phyloP scores from a whole-genome alignment of 2,797 vertebrate genomes.

The Sparus aurata region DNA sequence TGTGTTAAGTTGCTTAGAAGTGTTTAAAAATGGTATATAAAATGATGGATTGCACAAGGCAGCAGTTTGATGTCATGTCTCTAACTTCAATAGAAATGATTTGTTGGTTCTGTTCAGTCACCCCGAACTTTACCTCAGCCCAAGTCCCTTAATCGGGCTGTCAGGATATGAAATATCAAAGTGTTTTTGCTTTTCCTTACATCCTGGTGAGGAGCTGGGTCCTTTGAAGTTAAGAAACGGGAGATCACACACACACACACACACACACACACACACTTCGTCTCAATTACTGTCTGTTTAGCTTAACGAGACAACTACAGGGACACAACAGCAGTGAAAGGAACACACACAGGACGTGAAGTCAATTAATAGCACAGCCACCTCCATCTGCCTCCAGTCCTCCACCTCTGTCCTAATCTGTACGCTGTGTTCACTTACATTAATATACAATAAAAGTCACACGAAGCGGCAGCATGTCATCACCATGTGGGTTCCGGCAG shows the following conservation, averaged over 20 bases:
- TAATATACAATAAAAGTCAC: background rate
- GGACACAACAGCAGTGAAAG: background rate
- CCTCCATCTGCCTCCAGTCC: background rate
- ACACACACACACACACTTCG: background rate
- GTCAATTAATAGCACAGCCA: background rate
- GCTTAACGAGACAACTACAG: background rate
- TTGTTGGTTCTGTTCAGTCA: no score
- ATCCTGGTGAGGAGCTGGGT: background rate
- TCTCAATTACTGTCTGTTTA: background rate
- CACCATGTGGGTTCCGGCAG: background rate
- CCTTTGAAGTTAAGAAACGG: background rate
- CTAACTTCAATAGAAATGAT: no score
- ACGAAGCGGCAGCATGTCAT: background rate
- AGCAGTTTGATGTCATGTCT: no score
- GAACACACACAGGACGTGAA: background rate
- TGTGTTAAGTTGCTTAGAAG: no score
- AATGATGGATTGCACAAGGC: no score
- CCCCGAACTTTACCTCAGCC: no score
- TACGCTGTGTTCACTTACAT: background rate
- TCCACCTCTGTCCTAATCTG: background rate
- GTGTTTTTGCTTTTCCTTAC: background rate
- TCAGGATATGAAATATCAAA: background rate
- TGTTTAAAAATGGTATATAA: no score
- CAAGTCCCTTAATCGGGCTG: no score
- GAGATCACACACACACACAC: no score